These are phyloP conservation scores for Gnathochromis pfefferi DNA, from an alignment of 2,113 vertebrate species.

Conservation along the genomic window DNA sequence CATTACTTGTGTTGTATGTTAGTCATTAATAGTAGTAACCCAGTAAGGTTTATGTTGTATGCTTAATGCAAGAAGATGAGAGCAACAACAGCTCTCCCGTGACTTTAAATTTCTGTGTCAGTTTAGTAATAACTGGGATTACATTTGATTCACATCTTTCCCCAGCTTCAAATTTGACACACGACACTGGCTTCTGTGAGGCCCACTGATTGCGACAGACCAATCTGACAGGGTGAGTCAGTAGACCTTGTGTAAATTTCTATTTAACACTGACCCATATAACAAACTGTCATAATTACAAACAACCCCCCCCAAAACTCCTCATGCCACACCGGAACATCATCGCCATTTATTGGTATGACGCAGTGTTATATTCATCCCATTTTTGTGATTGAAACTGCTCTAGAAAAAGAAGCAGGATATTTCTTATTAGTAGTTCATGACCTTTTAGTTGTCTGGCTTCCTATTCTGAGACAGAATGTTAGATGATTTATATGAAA, in stretches of 20 bases:
- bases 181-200: neutral
- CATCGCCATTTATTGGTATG: neutral
- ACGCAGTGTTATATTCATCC: neutral
- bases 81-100: neutral
- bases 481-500: neutral
- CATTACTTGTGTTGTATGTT: neutral
- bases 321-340: neutral
- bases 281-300: neutral
- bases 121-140: neutral
- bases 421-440: neutral
- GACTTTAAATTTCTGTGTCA: neutral
- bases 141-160: neutral
- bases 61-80: neutral
- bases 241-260: neutral
- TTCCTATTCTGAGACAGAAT: neutral
- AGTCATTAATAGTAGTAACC: neutral
- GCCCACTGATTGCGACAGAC: neutral
- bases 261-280: slow-evolving; percentile 24
- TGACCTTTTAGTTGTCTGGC: neutral
- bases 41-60: neutral
- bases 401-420: neutral
- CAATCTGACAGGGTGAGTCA: slow-evolving; percentile 6
- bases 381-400: neutral
- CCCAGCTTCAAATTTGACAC: neutral
- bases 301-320: neutral